Evolutionary conservation across 2,888 invertebrate species (phyloP), one percentile per base, ranked within the genome.

Genomic region (Xanthia togata): DNA sequence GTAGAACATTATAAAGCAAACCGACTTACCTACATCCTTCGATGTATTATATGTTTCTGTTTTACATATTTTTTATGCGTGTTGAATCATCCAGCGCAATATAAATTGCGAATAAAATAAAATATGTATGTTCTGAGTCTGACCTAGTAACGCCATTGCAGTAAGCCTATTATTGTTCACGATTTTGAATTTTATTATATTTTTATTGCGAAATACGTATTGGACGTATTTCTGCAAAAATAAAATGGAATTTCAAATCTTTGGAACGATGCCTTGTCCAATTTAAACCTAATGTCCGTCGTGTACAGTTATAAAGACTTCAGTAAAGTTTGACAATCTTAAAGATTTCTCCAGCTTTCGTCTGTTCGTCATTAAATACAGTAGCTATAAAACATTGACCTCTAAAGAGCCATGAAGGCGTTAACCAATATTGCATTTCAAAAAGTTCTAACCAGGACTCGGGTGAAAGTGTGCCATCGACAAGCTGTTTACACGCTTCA

Each of bases 391-490:
- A 76, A 55, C 65, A 57, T 70, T 76, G 65, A 73, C 79, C 70
- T 73, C 71, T 72, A 44, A 69, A 79, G 35, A 53, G 14, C n/a
- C n/a, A 44, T 72, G 57, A 68, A 64, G 69, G 35, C 38, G 47
- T 79, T 44, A 73, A 73, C 68, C 57, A 81, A 81, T 76, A 74
- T 76, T 79, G 69, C 77, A 79, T 78, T 72, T 67, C 75, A 82
- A 85, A 81, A 81, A 87, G 76, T 68, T 84, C 71, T 68, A 81
- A 77, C 47, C 79, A 85, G 76, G 82, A 79, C 64, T 82, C 26
- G 4, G 73, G 77, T 64, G 77, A 87, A 87, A 87, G 80, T 85
- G 26, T 78, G 71, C 65, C 79, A 76, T 38, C n/a, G 60, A 31
- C 55, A 71, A 65, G 60, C 41, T 53, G 57, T 72, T 70, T 76